Evolutionary conservation across 2,797 vertebrate species (phyloP).

Genomic region (Enteromius viviparus): DNA sequence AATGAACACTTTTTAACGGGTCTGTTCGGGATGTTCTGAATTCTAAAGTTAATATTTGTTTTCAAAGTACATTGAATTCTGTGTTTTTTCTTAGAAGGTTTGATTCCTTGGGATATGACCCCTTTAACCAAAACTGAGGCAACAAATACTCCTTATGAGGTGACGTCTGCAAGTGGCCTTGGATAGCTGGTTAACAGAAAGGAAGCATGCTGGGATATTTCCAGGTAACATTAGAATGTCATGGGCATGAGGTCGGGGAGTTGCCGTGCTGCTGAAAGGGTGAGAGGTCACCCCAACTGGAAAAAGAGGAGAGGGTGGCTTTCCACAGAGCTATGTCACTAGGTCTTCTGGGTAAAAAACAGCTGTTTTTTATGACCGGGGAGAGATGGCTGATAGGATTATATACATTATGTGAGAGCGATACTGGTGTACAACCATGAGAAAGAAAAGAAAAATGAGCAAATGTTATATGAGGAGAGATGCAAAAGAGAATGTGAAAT

Average conservation of each 20-base stretch:
- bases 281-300: background rate
- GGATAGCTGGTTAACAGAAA: constrained; percentile 69
- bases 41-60: background rate
- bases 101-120: background rate
- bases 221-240: constrained; percentile 73
- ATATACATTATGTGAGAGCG: background rate
- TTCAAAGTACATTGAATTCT: background rate
- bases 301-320: constrained; percentile 9
- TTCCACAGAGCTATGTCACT: background rate
- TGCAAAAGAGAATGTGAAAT: constrained; percentile 25
- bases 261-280: constrained; percentile 30
- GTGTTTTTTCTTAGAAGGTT: background rate
- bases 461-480: background rate
- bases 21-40: background rate
- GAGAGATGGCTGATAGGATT: background rate
- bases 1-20: background rate
- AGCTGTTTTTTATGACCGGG: constrained; percentile 54
- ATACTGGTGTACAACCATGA: constrained; percentile 9
- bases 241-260: constrained; percentile 25
- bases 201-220: constrained; percentile 51
- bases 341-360: constrained; percentile 42
- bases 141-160: constrained; percentile 42
- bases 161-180: constrained; percentile 32
- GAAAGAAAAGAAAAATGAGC: background rate
- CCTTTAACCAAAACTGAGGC: constrained; percentile 10